Conservation (phyloP, 2,888 invertebrate species). For the Sphecodes monilicornis region DNA sequence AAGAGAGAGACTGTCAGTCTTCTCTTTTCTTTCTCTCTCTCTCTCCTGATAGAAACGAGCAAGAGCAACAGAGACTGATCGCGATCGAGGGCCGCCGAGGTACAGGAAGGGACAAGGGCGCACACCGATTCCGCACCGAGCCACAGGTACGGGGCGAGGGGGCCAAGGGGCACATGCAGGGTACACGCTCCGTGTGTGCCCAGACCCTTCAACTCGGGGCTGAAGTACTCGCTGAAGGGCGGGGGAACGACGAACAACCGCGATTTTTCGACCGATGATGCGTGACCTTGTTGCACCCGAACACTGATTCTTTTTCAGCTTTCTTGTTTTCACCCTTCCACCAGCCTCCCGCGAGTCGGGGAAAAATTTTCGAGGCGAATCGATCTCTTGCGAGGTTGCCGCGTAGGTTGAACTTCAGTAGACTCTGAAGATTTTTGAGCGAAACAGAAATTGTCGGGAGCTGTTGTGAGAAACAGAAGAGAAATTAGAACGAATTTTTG, state of each 20-base stretch:
- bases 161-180: constrained; percentile 7
- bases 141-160: constrained; percentile 38
- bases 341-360: not conserved
- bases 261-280: constrained; percentile 23
- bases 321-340: not conserved
- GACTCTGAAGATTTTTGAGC: not conserved
- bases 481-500: too few relatives aligned
- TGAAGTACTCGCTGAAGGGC: not conserved
- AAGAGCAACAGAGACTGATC: not conserved
- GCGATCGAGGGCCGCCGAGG: not conserved
- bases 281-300: not conserved
- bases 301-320: constrained; percentile 4
- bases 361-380: not conserved
- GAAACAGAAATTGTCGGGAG: too few relatives aligned
- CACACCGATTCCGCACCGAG: constrained; percentile 33
- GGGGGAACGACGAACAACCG: not conserved
- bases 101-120: not conserved
- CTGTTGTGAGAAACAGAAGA: too few relatives aligned
- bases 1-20: not conserved
- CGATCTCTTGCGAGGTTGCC: not conserved
- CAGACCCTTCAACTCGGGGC: constrained; percentile 30
- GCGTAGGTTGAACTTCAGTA: not conserved
- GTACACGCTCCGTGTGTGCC: not conserved
- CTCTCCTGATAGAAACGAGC: not conserved
- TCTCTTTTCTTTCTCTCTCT: not conserved